These are phyloP conservation scores for Periplaneta americana DNA, from an alignment of 1,140 invertebrate genomes.

Conservation along the genomic window DNA sequence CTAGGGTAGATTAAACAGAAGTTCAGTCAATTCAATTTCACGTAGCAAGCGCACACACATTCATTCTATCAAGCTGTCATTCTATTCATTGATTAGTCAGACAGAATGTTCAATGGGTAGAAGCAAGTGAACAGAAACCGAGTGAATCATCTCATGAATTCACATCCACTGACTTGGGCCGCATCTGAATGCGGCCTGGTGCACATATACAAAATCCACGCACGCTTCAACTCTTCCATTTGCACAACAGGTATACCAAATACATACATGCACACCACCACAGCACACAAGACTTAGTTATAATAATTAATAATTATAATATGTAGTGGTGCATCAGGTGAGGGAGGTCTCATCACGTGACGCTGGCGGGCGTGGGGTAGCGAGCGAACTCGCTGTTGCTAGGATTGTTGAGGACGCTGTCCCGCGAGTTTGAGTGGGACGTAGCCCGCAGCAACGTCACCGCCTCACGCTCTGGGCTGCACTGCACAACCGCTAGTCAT, in stretches of 20 bases:
- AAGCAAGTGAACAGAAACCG: no score
- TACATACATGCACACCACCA: neutral
- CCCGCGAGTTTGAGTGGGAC: constrained; percentile 59
- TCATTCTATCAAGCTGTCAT: neutral
- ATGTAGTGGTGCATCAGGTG: neutral
- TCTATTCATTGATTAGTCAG: neutral
- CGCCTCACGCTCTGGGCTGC: constrained; percentile 56
- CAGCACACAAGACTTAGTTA: neutral
- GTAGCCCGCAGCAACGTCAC: constrained; percentile 57
- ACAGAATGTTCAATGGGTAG: neutral
- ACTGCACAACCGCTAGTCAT: constrained; percentile 58
- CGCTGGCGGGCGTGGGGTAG: constrained; percentile 5
- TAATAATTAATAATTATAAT: neutral
- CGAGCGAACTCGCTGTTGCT: constrained; percentile 10
- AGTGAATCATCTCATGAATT: neutral
- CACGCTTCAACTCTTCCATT: neutral
- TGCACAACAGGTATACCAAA: neutral
- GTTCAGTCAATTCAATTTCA: neutral
- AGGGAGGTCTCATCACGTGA: constrained; percentile 4
- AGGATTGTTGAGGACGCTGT: constrained; percentile 45
- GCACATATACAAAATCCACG: no score
- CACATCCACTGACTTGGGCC: neutral
- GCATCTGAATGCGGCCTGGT: neutral
- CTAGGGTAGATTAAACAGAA: neutral
- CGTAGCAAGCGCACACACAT: neutral